Evolutionary conservation across 2,797 vertebrate species (phyloP).

Genomic region (Malacoraja senta): DNA sequence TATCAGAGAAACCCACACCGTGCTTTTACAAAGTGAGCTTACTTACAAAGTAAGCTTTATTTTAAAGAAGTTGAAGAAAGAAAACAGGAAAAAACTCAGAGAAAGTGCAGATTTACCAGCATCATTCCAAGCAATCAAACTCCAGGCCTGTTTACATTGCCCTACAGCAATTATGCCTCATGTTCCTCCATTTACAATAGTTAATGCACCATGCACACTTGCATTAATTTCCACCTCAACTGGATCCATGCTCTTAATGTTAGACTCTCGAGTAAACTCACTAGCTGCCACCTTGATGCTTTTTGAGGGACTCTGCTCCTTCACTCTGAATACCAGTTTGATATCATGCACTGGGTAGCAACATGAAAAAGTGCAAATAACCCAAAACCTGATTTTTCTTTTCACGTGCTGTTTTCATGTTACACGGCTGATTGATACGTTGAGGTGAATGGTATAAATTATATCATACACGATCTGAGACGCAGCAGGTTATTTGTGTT

Average conservation of each 20-base stretch:
- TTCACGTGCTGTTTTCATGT: not conserved
- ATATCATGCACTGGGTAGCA: not conserved
- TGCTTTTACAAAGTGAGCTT: not conserved
- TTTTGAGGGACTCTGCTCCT: not conserved
- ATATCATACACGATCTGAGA: not conserved
- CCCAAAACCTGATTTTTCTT: not conserved
- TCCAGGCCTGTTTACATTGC: not conserved
- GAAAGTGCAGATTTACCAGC: not conserved
- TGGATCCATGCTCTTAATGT: not conserved
- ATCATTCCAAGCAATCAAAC: not conserved
- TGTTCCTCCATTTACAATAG: not conserved
- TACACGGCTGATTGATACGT: not conserved
- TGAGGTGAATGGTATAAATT: not conserved
- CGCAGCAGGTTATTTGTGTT: not conserved
- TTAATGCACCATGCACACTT: not conserved
- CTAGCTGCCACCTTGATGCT: not conserved
- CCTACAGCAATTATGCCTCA: constrained; percentile 7
- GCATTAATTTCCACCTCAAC: not conserved
- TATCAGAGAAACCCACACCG: not conserved
- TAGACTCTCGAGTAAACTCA: not conserved
- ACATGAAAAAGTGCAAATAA: not conserved
- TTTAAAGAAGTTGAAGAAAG: not conserved
- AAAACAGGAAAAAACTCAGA: not conserved
- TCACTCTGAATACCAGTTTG: not conserved
- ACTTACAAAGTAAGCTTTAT: not conserved